Conservation (phyloP, 1,140 invertebrate genomes). For the Panagrolaimus sp. region DNA sequence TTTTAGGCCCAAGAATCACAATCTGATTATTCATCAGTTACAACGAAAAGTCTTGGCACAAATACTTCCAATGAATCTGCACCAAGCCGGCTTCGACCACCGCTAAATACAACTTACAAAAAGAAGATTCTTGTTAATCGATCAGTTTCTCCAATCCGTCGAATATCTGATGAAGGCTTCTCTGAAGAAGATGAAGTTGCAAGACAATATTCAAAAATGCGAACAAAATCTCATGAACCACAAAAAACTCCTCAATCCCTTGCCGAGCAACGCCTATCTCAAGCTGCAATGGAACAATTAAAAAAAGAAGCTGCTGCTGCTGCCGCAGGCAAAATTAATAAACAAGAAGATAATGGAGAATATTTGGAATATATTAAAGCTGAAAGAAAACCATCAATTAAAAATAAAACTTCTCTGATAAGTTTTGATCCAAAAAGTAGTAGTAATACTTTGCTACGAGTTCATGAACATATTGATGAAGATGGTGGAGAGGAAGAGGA, state of each 20-base stretch:
- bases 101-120: not conserved
- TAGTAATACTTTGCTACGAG: not conserved
- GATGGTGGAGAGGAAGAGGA: not conserved
- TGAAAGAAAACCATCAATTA: not conserved
- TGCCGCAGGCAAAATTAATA: not conserved
- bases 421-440: not conserved
- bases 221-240: not conserved
- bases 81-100: not conserved
- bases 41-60: not conserved
- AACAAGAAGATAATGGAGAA: constrained; percentile 3
- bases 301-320: not conserved
- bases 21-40: constrained; percentile 9
- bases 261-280: not conserved
- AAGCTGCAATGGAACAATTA: constrained; percentile 9
- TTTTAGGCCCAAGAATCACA: not conserved
- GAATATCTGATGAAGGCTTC: constrained; percentile 12
- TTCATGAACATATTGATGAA: constrained; percentile 9
- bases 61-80: not conserved
- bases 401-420: not conserved
- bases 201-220: constrained; percentile 9
- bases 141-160: not conserved
- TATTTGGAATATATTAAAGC: constrained; percentile 12
- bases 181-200: constrained; percentile 3
- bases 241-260: not conserved
- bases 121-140: not conserved